Conservation (phyloP, 2,888 invertebrate species). For the Acrobasis repandana region DNA sequence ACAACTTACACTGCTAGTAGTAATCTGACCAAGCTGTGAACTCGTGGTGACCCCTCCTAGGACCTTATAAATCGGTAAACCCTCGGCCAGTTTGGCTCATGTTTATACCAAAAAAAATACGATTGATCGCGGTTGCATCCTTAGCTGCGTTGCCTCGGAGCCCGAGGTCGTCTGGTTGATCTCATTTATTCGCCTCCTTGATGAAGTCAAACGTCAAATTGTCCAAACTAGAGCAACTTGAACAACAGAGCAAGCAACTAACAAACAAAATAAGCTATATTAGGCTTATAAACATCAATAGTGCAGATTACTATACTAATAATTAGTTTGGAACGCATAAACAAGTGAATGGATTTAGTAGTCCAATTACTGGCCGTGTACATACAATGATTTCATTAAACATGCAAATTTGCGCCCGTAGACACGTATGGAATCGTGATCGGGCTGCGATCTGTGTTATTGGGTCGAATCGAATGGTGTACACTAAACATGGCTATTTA, state of each 20-base stretch:
- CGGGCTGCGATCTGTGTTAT: conserved; percentile 36
- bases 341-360: conserved; percentile 61
- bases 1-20: no score
- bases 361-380: conserved; percentile 66
- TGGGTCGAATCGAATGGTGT: conserved; percentile 11
- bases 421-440: conserved; percentile 54
- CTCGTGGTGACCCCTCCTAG: no score
- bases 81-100: no score
- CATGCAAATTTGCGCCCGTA: conserved; percentile 64
- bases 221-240: no score
- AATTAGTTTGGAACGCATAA: conserved; percentile 62
- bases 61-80: no score
- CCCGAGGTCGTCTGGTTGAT: no score
- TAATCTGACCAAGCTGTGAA: no score
- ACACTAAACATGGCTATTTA: not conserved
- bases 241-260: not conserved
- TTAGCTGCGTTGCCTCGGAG: no score
- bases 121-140: no score
- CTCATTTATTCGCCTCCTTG: no score
- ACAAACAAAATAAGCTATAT: conserved; percentile 1
- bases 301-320: conserved; percentile 46
- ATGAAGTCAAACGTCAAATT: no score
- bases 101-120: no score
- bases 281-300: conserved; percentile 28
- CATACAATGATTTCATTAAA: conserved; percentile 73